phyloP scores from a whole-genome alignment of 2,888 invertebrate genomes.

The Arge pagana region DNA sequence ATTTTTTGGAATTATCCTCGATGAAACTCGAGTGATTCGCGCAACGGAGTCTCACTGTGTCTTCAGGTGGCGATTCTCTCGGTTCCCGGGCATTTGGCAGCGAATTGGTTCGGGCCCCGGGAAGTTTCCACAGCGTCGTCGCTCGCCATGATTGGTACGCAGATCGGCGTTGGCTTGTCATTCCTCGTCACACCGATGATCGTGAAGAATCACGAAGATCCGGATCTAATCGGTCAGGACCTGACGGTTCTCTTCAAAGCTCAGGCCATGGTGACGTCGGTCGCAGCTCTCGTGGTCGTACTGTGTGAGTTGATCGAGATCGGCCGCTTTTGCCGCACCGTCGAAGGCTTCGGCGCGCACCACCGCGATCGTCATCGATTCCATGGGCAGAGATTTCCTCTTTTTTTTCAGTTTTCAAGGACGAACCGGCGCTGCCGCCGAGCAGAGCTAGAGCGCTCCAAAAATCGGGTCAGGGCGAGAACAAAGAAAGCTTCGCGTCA shows the following conservation, averaged over 20 bases:
- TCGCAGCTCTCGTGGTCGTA: slow-evolving; percentile 63
- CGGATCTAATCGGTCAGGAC: slow-evolving; percentile 58
- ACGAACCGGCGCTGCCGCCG: slow-evolving; percentile 64
- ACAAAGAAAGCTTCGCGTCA: slow-evolving; percentile 30
- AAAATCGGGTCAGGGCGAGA: slow-evolving; percentile 32
- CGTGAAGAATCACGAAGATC: slow-evolving; percentile 58
- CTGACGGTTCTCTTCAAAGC: slow-evolving; percentile 45
- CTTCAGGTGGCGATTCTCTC: slow-evolving; percentile 71
- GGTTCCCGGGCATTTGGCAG: slow-evolving; percentile 70
- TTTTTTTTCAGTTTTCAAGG: slow-evolving; percentile 61
- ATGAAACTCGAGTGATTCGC: slow-evolving; percentile 63
- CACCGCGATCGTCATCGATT: neutral
- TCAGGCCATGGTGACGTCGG: slow-evolving; percentile 59
- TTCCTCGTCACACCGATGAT: slow-evolving; percentile 71
- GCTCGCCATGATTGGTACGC: slow-evolving; percentile 74
- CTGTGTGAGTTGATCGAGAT: slow-evolving; percentile 53
- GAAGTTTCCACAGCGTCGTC: slow-evolving; percentile 71
- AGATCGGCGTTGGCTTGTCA: slow-evolving; percentile 72
- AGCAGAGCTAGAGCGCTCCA: slow-evolving; percentile 53
- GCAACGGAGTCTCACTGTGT: slow-evolving; percentile 61
- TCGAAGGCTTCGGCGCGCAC: neutral
- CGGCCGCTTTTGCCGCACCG: too few species aligned
- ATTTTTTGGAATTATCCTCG: neutral
- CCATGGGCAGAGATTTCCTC: neutral
- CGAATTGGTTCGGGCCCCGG: slow-evolving; percentile 71